Conservation (phyloP, 2,888 invertebrate species). For the Hedya salicella region DNA sequence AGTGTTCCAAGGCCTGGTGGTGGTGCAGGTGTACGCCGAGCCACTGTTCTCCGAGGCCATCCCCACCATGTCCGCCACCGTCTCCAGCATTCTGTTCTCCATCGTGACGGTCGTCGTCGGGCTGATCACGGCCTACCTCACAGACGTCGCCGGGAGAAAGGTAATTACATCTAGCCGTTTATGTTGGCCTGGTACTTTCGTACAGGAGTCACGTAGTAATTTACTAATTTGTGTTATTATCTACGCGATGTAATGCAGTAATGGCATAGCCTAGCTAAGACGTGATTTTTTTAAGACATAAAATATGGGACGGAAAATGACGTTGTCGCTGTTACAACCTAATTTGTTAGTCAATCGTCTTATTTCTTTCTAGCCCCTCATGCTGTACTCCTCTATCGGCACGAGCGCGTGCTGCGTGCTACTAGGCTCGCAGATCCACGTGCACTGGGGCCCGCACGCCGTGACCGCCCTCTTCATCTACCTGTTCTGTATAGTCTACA, state of each 20-base stretch:
- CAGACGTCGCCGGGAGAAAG: constrained; percentile 65
- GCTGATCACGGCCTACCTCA: constrained; percentile 62
- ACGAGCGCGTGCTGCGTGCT: constrained; percentile 56
- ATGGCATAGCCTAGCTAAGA: too few relatives aligned
- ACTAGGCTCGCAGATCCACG: constrained; percentile 52
- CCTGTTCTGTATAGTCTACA: constrained; percentile 48
- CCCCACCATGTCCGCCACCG: constrained; percentile 62
- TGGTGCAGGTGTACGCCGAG: constrained; percentile 70
- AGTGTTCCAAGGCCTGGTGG: constrained; percentile 69
- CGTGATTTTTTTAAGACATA: too few relatives aligned
- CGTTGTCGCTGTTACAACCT: too few relatives aligned
- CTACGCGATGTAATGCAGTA: too few relatives aligned
- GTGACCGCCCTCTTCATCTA: constrained; percentile 49
- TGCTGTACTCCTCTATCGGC: constrained; percentile 59
- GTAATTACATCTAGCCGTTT: constrained; percentile 50
- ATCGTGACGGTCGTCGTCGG: constrained; percentile 57
- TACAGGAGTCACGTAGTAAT: too few relatives aligned
- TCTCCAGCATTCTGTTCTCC: constrained; percentile 63
- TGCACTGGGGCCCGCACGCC: constrained; percentile 50
- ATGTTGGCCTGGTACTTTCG: constrained; percentile 23
- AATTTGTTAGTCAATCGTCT: not conserved
- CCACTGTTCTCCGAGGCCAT: constrained; percentile 66
- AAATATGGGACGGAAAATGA: too few relatives aligned
- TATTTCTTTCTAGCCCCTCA: constrained; percentile 56
- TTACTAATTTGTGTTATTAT: too few relatives aligned